phyloP scores from a whole-genome alignment of 2,888 invertebrate species.

The Eupithecia tripunctaria region DNA sequence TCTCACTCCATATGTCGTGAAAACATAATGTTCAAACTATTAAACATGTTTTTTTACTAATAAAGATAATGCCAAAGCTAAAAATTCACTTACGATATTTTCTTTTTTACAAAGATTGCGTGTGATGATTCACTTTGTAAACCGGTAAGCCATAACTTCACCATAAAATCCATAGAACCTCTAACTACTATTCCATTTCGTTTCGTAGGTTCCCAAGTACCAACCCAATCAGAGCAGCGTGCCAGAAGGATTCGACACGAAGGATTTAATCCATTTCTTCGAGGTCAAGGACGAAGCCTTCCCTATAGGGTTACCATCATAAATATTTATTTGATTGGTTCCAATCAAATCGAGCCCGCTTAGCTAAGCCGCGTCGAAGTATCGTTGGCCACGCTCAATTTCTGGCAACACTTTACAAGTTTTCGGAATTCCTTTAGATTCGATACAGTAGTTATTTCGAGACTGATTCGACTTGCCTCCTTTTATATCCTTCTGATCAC shows the following conservation, averaged over 20 bases:
- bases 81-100: background rate
- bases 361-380: slow-evolving; percentile 60
- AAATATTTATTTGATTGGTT: slow-evolving; percentile 80
- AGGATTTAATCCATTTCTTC: slow-evolving; percentile 65
- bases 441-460: slow-evolving; percentile 47
- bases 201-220: slow-evolving; percentile 44
- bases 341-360: slow-evolving; percentile 76
- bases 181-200: slow-evolving; percentile 58
- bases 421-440: slow-evolving; percentile 51
- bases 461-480: slow-evolving; percentile 47
- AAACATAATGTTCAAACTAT: too few species aligned
- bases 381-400: slow-evolving; percentile 62
- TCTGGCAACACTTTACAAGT: slow-evolving; percentile 57
- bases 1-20: too few species aligned
- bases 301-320: slow-evolving; percentile 62
- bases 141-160: slow-evolving; percentile 15
- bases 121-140: slow-evolving; percentile 13
- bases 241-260: slow-evolving; percentile 73
- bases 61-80: too few species aligned
- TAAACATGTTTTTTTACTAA: too few species aligned
- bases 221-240: slow-evolving; percentile 72
- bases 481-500: slow-evolving; percentile 45
- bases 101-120: background rate
- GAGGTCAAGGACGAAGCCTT: slow-evolving; percentile 46
- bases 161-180: slow-evolving; percentile 49